Percentiles rank a stretch among this genome's conserved stretches.
Conservation (phyloP, 2,888 invertebrate species). For the Cyclophora punctaria region DNA sequence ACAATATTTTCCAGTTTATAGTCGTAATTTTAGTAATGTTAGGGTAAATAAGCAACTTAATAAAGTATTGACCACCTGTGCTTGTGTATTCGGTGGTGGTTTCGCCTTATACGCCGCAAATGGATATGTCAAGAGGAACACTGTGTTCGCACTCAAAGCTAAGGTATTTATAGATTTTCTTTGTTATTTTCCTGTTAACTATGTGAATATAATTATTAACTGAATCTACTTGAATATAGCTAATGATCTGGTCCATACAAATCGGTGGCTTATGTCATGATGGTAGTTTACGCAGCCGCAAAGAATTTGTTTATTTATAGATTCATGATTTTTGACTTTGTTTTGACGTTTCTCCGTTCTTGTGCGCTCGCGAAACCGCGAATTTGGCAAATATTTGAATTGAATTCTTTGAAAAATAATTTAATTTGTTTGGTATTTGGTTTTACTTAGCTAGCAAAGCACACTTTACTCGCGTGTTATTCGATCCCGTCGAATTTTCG, state of each 20-base stretch:
- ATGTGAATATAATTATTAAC: too few relatives aligned
- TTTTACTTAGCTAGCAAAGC: too few relatives aligned
- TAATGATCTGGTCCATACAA: not conserved
- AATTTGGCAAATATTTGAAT: too few relatives aligned
- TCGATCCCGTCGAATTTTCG: too few relatives aligned
- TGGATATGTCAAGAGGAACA: constrained; percentile 46
- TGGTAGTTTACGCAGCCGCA: constrained; percentile 26
- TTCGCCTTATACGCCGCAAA: constrained; percentile 53
- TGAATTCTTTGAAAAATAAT: too few relatives aligned
- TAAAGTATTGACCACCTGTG: constrained; percentile 54
- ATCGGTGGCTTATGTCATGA: constrained; percentile 29
- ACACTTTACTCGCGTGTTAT: too few relatives aligned
- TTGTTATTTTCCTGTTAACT: too few relatives aligned
- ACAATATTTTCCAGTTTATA: constrained; percentile 41
- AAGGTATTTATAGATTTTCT: constrained; percentile 39
- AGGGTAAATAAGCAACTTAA: constrained; percentile 42
- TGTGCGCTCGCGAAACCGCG: constrained; percentile 10
- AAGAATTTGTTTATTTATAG: constrained; percentile 48
- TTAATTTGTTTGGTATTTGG: too few relatives aligned
- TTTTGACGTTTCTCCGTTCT: constrained; percentile 29
- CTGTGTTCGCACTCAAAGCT: constrained; percentile 65
- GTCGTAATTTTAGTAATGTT: constrained; percentile 47
- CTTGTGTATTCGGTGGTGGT: constrained; percentile 58
- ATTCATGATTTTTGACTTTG: constrained; percentile 7
- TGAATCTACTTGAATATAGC: not conserved